A percentile compares a stretch with the other conserved stretches of the same genome.
These are phyloP conservation scores for Stomorhina lunata DNA, from an alignment of 2,888 invertebrate genomes.

Conservation along the genomic window DNA sequence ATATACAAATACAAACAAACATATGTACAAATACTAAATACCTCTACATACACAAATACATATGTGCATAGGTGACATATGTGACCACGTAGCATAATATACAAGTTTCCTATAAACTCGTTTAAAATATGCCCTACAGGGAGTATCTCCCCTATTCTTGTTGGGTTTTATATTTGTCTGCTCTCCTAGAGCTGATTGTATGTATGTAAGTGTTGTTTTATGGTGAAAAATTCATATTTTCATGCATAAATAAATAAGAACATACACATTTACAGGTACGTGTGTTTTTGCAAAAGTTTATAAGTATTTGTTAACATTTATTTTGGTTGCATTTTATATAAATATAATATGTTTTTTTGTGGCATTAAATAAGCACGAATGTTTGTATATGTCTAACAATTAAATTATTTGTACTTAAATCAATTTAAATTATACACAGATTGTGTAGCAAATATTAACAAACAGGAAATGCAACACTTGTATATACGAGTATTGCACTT, in stretches of 20 bases:
- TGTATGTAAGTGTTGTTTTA: constrained; percentile 51
- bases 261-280: background rate
- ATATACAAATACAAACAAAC: background rate
- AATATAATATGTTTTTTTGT: background rate
- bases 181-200: background rate
- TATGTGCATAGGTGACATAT: constrained; percentile 25
- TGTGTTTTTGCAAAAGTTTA: background rate
- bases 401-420: constrained; percentile 40
- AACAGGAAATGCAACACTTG: background rate
- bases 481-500: too few species aligned
- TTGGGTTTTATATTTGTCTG: background rate
- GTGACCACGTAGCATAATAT: constrained; percentile 9
- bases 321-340: background rate
- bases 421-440: constrained; percentile 32
- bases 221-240: constrained; percentile 54
- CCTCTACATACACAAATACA: background rate
- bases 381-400: background rate
- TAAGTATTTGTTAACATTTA: background rate
- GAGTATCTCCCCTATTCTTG: background rate
- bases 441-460: constrained; percentile 21
- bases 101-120: background rate
- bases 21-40: background rate
- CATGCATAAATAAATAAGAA: constrained; percentile 49
- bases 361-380: too few species aligned
- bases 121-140: constrained; percentile 34